Percentiles rank a stretch among this genome's conserved stretches.
phyloP scores from a whole-genome alignment of 2,888 invertebrate genomes.

The Creontiades dilutus region DNA sequence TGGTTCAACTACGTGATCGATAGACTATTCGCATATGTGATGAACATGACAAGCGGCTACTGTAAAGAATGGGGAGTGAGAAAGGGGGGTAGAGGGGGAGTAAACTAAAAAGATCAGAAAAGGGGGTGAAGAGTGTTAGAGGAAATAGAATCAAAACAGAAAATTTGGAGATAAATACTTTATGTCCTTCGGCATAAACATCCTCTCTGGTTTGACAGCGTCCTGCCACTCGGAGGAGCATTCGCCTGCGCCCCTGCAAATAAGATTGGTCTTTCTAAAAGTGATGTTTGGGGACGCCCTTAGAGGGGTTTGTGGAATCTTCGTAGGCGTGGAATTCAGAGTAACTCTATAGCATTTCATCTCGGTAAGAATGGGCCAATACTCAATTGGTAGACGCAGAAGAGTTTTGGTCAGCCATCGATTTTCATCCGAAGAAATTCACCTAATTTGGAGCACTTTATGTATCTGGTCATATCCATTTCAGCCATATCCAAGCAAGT shows the following conservation, averaged over 20 bases:
- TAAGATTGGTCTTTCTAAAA: not conserved
- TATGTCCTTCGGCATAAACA: constrained; percentile 50
- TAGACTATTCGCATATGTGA: not conserved
- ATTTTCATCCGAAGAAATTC: too few relatives aligned
- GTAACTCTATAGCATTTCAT: not conserved
- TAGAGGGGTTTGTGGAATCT: too few relatives aligned
- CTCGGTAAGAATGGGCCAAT: too few relatives aligned
- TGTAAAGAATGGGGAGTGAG: not conserved
- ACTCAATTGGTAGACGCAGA: too few relatives aligned
- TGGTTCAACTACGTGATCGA: not conserved
- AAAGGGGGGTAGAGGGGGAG: too few relatives aligned
- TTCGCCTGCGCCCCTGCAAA: constrained; percentile 55
- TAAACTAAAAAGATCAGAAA: not conserved
- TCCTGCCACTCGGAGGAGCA: constrained; percentile 55
- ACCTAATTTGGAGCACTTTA: too few relatives aligned
- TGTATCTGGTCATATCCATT: too few relatives aligned
- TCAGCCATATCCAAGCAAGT: too few relatives aligned
- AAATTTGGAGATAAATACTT: constrained; percentile 47
- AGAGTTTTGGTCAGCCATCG: too few relatives aligned
- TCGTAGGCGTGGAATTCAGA: too few relatives aligned
- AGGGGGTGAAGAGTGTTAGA: not conserved
- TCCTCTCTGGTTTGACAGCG: constrained; percentile 34
- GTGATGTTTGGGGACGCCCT: too few relatives aligned
- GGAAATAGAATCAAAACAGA: constrained; percentile 2
- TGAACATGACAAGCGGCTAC: not conserved